phyloP scores from a whole-genome alignment of 35 echinoderm and acorn worm species.

The Heliocidaris tuberculata region DNA sequence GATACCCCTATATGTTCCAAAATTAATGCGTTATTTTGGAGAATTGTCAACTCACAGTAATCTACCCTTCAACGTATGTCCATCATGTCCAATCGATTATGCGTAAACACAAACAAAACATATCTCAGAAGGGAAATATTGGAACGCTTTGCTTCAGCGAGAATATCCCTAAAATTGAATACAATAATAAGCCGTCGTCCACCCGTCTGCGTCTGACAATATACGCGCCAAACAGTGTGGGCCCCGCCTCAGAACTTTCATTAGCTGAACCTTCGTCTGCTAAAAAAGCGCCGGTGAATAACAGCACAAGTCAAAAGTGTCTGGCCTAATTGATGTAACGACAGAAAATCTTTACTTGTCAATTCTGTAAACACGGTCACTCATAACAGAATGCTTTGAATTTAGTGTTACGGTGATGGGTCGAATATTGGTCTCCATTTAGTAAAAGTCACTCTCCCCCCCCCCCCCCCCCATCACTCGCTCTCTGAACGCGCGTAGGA shows the following conservation, averaged over 20 bases:
- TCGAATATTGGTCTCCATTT: neutral
- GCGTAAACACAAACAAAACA: too few species aligned
- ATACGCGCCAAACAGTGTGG: neutral
- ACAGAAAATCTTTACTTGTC: slow-evolving; percentile 18
- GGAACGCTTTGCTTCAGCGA: neutral
- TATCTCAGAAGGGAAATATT: neutral
- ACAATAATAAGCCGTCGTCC: neutral
- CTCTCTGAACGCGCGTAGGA: neutral
- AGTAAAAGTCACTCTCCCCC: too few species aligned
- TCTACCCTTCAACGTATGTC: too few species aligned
- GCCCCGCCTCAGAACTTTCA: neutral
- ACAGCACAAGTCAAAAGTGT: neutral
- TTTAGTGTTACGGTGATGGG: neutral
- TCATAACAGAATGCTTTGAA: neutral
- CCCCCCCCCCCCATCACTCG: neutral
- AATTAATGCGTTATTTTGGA: too few species aligned
- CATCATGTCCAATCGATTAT: too few species aligned
- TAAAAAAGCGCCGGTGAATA: neutral
- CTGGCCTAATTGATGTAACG: neutral
- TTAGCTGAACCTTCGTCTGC: neutral
- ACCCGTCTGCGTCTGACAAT: neutral
- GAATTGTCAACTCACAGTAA: too few species aligned
- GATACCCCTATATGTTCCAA: too few species aligned
- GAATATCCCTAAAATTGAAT: neutral
- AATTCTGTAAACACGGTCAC: neutral